These are phyloP conservation scores for Athripsodes cinereus DNA, from an alignment of 2,888 invertebrate species.

Conservation along the genomic window DNA sequence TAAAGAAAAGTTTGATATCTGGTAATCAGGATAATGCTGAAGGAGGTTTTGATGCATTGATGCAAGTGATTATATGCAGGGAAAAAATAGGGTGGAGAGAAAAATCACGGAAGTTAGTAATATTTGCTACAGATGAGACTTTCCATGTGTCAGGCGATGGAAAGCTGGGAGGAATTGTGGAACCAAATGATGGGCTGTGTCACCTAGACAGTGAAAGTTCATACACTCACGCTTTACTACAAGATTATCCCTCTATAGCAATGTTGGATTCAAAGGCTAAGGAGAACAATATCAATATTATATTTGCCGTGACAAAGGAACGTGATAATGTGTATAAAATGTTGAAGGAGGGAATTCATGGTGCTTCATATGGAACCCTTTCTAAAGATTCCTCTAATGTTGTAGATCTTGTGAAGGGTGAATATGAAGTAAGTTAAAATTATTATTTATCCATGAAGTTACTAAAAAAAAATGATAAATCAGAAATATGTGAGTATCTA, in stretches of 20 bases:
- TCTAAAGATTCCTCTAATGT: constrained; percentile 59
- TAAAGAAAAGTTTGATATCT: constrained; percentile 42
- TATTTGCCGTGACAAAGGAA: constrained; percentile 61
- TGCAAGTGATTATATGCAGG: constrained; percentile 73
- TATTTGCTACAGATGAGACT: constrained; percentile 70
- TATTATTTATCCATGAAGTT: too few relatives aligned
- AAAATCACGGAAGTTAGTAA: constrained; percentile 66
- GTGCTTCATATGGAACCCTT: constrained; percentile 59
- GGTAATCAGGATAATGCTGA: constrained; percentile 65
- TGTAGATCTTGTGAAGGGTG: constrained; percentile 56
- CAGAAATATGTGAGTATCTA: neutral
- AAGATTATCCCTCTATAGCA: constrained; percentile 77
- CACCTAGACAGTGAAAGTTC: constrained; percentile 50
- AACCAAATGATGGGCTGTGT: constrained; percentile 68
- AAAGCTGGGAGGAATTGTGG: constrained; percentile 58
- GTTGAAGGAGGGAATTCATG: constrained; percentile 57
- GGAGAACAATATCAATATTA: constrained; percentile 67
- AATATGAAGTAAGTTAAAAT: constrained; percentile 51
- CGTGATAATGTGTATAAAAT: constrained; percentile 42
- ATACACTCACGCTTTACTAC: constrained; percentile 51
- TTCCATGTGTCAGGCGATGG: constrained; percentile 80
- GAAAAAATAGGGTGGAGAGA: constrained; percentile 71
- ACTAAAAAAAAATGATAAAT: too few relatives aligned
- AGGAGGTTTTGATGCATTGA: constrained; percentile 82
- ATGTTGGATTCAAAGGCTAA: constrained; percentile 56